These are phyloP conservation scores for Megalopta genalis DNA, from an alignment of 1,140 invertebrate genomes.

Conservation along the genomic window DNA sequence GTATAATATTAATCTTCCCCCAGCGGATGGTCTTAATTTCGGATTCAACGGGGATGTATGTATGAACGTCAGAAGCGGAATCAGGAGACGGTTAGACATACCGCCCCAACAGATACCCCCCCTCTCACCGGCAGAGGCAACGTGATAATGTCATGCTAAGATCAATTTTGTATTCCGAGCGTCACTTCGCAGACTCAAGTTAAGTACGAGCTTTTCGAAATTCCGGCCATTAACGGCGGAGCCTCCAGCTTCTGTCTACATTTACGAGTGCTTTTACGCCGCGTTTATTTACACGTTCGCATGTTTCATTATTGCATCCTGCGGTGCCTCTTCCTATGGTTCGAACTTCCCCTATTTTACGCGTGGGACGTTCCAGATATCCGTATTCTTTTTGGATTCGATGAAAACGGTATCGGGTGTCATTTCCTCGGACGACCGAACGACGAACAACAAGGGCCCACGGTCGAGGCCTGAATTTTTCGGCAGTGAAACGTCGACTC, in stretches of 20 bases:
- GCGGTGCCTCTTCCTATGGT: not conserved
- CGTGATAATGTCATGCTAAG: slow-evolving; percentile 74
- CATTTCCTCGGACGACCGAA: no score
- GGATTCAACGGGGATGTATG: slow-evolving; percentile 52
- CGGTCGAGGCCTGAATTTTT: no score
- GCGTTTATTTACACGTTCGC: slow-evolving; percentile 37
- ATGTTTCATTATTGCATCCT: slow-evolving; percentile 7
- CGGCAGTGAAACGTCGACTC: no score
- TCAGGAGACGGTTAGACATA: slow-evolving; percentile 33
- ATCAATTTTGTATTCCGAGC: slow-evolving; percentile 77
- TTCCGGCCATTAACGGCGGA: slow-evolving; percentile 69
- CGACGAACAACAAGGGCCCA: no score
- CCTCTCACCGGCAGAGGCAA: slow-evolving; percentile 40
- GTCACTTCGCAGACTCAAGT: slow-evolving; percentile 73
- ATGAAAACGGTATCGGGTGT: no score
- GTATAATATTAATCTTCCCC: slow-evolving; percentile 38
- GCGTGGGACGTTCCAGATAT: not conserved
- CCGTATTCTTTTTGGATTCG: no score
- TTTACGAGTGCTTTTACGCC: slow-evolving; percentile 50
- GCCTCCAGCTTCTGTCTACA: slow-evolving; percentile 48
- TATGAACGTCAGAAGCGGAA: slow-evolving; percentile 37
- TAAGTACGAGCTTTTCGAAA: slow-evolving; percentile 75
- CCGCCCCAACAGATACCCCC: slow-evolving; percentile 36
- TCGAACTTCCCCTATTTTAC: not conserved
- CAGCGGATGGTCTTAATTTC: slow-evolving; percentile 33